Conservation (phyloP, 2,888 invertebrate species). For the Acleris sparsana region DNA sequence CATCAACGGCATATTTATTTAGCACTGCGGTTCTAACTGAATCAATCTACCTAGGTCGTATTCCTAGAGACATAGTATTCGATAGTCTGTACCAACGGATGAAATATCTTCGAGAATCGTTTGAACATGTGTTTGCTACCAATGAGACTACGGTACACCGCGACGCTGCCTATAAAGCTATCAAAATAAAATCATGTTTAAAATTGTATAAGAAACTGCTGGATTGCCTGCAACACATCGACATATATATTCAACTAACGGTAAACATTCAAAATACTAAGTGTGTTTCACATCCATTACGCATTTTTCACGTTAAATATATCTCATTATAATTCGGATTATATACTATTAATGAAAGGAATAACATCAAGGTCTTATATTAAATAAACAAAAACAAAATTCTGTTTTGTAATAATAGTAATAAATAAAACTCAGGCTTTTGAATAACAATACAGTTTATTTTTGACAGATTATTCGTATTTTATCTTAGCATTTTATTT, state of each 20-base stretch:
- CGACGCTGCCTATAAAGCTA: background rate
- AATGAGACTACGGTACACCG: background rate
- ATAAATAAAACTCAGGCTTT: no score
- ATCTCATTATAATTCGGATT: no score
- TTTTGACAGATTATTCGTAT: no score
- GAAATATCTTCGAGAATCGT: background rate
- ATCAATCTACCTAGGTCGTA: background rate
- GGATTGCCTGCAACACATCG: background rate
- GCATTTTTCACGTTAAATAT: no score
- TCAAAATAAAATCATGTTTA: background rate
- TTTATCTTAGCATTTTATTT: no score
- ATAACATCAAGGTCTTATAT: no score
- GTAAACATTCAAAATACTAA: background rate
- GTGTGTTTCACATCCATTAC: background rate
- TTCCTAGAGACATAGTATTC: conserved; percentile 7
- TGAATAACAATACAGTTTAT: no score
- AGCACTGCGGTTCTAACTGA: accelerated
- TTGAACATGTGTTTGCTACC: background rate
- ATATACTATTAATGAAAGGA: no score
- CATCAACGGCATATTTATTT: no score
- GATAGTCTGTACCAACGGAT: conserved; percentile 8
- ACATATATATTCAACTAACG: conserved; percentile 2
- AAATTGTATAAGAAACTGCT: conserved; percentile 9
- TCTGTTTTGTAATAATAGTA: no score
- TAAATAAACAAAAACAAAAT: no score